phyloP scores from a whole-genome alignment of 2,797 vertebrate genomes.

The Phyllotis vaccarum region DNA sequence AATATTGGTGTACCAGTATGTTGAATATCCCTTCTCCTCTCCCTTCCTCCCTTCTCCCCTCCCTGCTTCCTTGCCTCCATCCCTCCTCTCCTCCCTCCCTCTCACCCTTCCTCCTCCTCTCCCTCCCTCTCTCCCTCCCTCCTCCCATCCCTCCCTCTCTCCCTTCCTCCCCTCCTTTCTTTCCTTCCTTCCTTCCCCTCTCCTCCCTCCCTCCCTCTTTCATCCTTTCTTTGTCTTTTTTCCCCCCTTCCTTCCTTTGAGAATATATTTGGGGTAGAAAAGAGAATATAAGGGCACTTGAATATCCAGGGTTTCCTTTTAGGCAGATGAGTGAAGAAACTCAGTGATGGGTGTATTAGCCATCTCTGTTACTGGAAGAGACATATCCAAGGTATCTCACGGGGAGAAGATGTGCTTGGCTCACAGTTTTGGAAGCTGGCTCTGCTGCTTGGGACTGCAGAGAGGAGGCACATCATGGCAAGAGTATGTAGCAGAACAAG shows the following conservation, averaged over 20 bases:
- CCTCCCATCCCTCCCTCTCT: too few relatives aligned
- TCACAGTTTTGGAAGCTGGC: background rate
- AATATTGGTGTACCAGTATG: too few relatives aligned
- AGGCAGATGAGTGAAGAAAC: background rate
- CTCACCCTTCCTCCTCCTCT: too few relatives aligned
- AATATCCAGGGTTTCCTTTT: background rate
- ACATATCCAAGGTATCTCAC: background rate
- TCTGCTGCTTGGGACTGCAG: background rate
- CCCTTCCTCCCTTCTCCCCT: too few relatives aligned
- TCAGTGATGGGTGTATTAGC: background rate
- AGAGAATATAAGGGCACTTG: background rate
- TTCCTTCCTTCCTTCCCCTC: too few relatives aligned
- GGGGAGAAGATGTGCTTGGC: background rate
- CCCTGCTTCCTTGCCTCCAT: too few relatives aligned
- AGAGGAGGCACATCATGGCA: background rate
- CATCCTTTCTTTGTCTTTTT: too few relatives aligned
- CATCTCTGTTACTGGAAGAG: background rate
- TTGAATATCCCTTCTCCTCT: too few relatives aligned
- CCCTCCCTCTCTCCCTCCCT: too few relatives aligned
- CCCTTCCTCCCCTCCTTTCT: too few relatives aligned
- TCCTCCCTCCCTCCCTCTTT: too few relatives aligned
- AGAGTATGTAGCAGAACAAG: background rate
- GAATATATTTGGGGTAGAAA: slow-evolving; percentile 29
- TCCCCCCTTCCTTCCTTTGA: background rate
- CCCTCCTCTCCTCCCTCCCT: too few relatives aligned